Evolutionary conservation across 2,797 vertebrate species (phyloP).

Genomic region (Brachymystax lenok): DNA sequence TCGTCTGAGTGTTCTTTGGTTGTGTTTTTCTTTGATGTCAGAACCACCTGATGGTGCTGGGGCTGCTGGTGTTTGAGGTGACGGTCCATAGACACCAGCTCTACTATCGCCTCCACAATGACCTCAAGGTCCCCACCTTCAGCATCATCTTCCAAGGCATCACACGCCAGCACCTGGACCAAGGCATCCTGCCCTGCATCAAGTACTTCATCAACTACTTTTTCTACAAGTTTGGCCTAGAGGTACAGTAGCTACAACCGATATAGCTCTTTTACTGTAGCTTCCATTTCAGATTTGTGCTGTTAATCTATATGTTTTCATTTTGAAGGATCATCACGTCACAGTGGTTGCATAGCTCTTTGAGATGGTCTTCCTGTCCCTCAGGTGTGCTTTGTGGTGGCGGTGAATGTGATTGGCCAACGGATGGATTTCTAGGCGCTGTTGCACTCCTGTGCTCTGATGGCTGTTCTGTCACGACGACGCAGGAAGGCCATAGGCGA

Average conservation of each 20-base stretch:
- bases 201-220: slow-evolving; percentile 79
- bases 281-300: background rate
- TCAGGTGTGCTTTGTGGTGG: slow-evolving; percentile 76
- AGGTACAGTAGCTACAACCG: slow-evolving; percentile 59
- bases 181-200: slow-evolving; percentile 62
- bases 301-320: background rate
- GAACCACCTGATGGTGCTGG: slow-evolving; percentile 75
- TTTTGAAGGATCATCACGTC: background rate
- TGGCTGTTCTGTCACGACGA: slow-evolving; percentile 69
- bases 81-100: slow-evolving; percentile 71
- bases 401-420: slow-evolving; percentile 77
- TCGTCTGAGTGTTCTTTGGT: background rate
- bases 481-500: slow-evolving; percentile 81
- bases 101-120: slow-evolving; percentile 63
- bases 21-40: slow-evolving; percentile 29
- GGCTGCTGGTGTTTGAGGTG: slow-evolving; percentile 71
- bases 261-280: background rate
- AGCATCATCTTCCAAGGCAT: slow-evolving; percentile 67
- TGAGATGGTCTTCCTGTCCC: background rate
- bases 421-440: slow-evolving; percentile 78
- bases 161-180: slow-evolving; percentile 67
- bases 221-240: slow-evolving; percentile 81
- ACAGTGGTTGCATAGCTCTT: background rate
- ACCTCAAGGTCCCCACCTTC: slow-evolving; percentile 62
- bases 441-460: slow-evolving; percentile 70